Conservation (phyloP, 2,888 invertebrate genomes). For the Himalopsyche japonica region DNA sequence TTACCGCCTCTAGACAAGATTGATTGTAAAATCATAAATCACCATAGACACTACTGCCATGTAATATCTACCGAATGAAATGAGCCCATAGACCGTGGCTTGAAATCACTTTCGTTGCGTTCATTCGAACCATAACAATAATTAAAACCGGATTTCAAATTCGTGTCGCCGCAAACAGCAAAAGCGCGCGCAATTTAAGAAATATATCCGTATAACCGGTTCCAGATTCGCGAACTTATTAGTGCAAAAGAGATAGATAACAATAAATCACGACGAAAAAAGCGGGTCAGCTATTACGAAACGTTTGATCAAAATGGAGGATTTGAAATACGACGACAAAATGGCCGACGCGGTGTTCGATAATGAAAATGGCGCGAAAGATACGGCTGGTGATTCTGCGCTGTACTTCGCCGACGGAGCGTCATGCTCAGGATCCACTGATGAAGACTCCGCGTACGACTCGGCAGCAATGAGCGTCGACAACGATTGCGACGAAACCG, state of each 20-base stretch:
- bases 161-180: background rate
- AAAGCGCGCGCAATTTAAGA: background rate
- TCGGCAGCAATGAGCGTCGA: conserved; percentile 17
- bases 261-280: conserved; percentile 10
- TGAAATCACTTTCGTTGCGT: background rate
- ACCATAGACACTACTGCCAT: background rate
- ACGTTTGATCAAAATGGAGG: conserved; percentile 11
- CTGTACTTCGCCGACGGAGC: background rate
- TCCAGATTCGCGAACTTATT: background rate
- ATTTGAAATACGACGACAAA: conserved; percentile 3
- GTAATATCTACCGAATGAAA: background rate
- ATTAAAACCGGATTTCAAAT: background rate
- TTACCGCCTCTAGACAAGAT: background rate
- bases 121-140: background rate
- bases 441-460: background rate
- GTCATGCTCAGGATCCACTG: background rate
- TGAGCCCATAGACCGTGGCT: background rate
- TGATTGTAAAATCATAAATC: background rate
- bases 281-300: conserved; percentile 8
- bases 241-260: background rate
- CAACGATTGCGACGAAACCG: conserved; percentile 20
- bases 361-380: background rate
- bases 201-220: background rate
- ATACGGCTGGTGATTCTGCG: background rate
- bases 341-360: background rate